These are phyloP conservation scores for Margarornis squamiger DNA, from an alignment of 2,797 vertebrate species.

Conservation along the genomic window DNA sequence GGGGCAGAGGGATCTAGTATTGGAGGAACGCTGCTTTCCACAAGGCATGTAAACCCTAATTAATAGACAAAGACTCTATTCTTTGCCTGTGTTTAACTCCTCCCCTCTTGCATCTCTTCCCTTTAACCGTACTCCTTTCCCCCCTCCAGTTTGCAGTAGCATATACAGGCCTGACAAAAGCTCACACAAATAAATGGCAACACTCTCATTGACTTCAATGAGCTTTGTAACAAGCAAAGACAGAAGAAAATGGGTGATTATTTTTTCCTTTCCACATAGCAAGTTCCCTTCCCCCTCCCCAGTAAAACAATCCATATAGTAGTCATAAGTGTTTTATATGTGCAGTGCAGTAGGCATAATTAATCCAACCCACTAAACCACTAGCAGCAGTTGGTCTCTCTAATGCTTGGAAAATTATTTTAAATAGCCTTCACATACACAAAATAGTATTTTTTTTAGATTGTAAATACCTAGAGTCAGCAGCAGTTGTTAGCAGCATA, in stretches of 20 bases:
- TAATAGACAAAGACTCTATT: conserved; percentile 74
- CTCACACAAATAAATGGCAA: conserved; percentile 32
- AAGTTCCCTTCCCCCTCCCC: background rate
- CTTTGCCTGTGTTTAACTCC: background rate
- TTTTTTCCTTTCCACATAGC: background rate
- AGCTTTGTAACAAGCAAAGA: background rate
- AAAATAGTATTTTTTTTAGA: background rate
- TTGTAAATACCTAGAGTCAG: background rate
- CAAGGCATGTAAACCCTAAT: conserved; percentile 72
- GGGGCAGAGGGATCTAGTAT: conserved; percentile 35
- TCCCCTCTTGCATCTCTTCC: conserved; percentile 7
- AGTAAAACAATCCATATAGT: background rate
- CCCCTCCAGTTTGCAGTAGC: background rate
- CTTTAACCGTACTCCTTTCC: background rate
- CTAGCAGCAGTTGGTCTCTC: conserved; percentile 12
- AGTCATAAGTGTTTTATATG: conserved; percentile 15
- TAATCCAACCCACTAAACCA: conserved; percentile 5
- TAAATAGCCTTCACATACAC: background rate
- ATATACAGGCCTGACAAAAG: background rate
- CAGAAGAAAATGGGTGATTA: conserved; percentile 32
- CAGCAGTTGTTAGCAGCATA: background rate
- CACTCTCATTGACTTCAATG: background rate
- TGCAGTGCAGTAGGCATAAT: conserved; percentile 19
- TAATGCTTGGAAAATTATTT: conserved; percentile 42
- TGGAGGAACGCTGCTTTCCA: conserved; percentile 67